Evolutionary conservation across 1,140 invertebrate genomes (phyloP).

Genomic region (Lutraria rhynchaena): DNA sequence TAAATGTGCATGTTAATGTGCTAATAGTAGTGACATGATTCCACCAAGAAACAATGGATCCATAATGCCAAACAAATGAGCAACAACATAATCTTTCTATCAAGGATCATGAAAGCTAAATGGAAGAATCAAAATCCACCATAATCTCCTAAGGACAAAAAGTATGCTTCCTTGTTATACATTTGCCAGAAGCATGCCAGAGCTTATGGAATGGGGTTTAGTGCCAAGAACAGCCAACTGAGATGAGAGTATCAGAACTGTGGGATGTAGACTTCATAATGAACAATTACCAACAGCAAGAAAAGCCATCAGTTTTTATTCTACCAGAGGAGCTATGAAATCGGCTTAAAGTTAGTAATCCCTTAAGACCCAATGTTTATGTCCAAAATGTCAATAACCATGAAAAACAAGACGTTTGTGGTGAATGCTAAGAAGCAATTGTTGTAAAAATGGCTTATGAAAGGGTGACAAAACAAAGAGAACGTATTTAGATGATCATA

Average conservation of each 20-base stretch:
- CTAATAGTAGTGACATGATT: no score
- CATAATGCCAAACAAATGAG: no score
- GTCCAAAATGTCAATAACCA: conserved; percentile 53
- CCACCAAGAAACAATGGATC: no score
- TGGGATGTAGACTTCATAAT: conserved; percentile 52
- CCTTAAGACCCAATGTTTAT: conserved; percentile 52
- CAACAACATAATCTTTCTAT: no score
- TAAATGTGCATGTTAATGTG: no score
- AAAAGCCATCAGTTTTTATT: conserved; percentile 32
- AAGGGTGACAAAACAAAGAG: conserved; percentile 16
- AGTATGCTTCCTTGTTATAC: no score
- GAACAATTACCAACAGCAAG: conserved; percentile 50
- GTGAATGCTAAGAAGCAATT: conserved; percentile 8
- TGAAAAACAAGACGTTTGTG: conserved; percentile 27
- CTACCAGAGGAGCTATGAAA: conserved; percentile 46
- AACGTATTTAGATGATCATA: conserved; percentile 35
- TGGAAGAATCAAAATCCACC: no score
- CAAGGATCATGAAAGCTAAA: no score
- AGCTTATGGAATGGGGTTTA: conserved; percentile 10
- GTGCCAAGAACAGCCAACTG: conserved; percentile 21
- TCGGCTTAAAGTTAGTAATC: conserved; percentile 56
- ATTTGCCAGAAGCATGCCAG: conserved; percentile 33
- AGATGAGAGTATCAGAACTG: conserved; percentile 4
- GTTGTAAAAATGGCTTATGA: conserved; percentile 57
- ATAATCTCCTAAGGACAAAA: no score